These are phyloP conservation scores for Alsophila aescularia DNA, from an alignment of 2,888 invertebrate genomes.

Conservation along the genomic window DNA sequence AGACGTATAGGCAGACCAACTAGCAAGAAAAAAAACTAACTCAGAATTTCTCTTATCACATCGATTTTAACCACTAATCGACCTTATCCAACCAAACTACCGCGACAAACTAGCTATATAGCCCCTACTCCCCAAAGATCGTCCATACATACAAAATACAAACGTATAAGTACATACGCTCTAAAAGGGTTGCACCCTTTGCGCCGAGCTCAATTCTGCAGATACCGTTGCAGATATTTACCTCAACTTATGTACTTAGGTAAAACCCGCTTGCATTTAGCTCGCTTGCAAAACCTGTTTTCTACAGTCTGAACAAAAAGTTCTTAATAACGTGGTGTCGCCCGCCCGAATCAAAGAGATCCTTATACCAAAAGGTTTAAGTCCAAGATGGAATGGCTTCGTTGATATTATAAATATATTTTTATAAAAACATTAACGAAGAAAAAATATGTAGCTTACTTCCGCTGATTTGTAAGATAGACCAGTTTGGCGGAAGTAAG, in stretches of 20 bases:
- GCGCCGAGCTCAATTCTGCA: constrained; percentile 69
- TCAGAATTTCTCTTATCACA: neutral
- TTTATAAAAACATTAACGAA: too few relatives aligned
- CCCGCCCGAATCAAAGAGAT: constrained; percentile 3
- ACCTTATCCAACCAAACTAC: constrained; percentile 15
- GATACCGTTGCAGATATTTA: constrained; percentile 61
- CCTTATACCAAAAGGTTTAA: neutral
- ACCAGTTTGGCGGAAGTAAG: too few relatives aligned
- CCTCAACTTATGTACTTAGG: constrained; percentile 35
- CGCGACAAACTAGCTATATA: constrained; percentile 27
- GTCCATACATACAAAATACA: neutral
- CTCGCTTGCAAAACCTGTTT: constrained; percentile 36
- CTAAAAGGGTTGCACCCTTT: constrained; percentile 68
- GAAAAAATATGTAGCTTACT: too few relatives aligned
- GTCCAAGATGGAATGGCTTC: neutral
- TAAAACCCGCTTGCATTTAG: constrained; percentile 32
- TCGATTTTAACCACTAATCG: constrained; percentile 10
- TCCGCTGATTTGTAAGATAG: too few relatives aligned
- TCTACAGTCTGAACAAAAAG: constrained; percentile 22
- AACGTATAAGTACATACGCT: constrained; percentile 36
- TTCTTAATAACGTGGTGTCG: constrained; percentile 11
- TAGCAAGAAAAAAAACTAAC: neutral
- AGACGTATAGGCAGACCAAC: neutral
- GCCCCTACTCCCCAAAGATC: constrained; percentile 37
- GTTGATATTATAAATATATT: too few relatives aligned